Base-by-base conservation (phyloP, 2,888 invertebrate species). In the Gnatocerus cornutus region DNA sequence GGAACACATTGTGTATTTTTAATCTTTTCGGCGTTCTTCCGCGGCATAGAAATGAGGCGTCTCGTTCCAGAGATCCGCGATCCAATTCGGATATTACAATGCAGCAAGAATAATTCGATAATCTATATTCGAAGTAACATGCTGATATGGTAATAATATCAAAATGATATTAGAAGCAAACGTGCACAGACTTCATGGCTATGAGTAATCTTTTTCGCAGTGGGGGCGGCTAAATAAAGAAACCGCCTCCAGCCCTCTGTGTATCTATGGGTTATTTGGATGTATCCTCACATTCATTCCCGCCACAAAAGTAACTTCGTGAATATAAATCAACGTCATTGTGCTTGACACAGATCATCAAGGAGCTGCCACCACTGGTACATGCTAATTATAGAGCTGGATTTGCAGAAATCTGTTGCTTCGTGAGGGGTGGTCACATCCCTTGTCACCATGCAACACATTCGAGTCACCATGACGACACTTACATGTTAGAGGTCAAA, bases 131-230 rank as follows among this genome's bases (percentile, higher is more conserved):
- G 71, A 74, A 78, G 76, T 76, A 75, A 78, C 79, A 78, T 79
- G 77, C 80, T 81, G 81, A 82, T 83, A 82, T 82, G 81, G 82
- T 83, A 82, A 83, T 83, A 81, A 83, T 83, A 82, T 80, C 80
- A 80, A 81, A 82, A 81, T 81, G 80, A 80, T 81, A 81, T 81
- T 81, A 82, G 78, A 77, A 73, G 76, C 70, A 76, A 74, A 82
- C 82, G 82, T 81, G 82, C 76, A 62, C 50, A 63, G 79, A 78
- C 76, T 76, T 53, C 68, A 64, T 8, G 43, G 53, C 68, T 79
- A 78, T 77, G 79, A 78, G 79, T 77, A 78, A 77, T 78, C 78
- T 80, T 78, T 77, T 73, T 74, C 39, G 71, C 74, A 72, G 73
- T 59, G 69, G 10, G 27, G 62, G n/a, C 68, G 71, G 21, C 62